These are phyloP conservation scores for Nyctibius grandis DNA, from an alignment of 2,797 vertebrate genomes.

Conservation along the genomic window DNA sequence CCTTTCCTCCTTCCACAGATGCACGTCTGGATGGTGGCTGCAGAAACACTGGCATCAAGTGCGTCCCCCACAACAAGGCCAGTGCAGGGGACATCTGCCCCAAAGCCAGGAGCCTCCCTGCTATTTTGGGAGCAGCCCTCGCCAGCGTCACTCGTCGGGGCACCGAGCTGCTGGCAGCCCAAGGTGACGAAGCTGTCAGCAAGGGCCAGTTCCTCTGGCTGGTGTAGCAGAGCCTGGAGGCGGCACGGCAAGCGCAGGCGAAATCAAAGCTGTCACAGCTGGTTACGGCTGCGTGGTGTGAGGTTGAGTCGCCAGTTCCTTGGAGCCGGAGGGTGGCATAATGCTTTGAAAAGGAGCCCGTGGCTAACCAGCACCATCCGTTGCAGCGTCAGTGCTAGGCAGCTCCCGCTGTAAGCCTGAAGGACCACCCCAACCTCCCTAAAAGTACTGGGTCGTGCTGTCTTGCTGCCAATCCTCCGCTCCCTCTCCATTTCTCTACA, in stretches of 20 bases:
- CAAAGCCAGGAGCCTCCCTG: background rate
- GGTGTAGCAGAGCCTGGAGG: background rate
- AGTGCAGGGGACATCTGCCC: background rate
- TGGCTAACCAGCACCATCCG: background rate
- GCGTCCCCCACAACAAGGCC: background rate
- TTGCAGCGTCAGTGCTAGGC: background rate
- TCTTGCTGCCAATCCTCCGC: background rate
- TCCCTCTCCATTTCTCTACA: background rate
- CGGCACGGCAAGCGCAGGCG: fast-evolving
- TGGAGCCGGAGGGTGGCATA: background rate
- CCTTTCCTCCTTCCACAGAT: background rate
- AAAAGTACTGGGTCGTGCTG: background rate
- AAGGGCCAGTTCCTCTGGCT: background rate
- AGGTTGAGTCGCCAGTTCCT: background rate
- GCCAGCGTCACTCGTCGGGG: fast-evolving
- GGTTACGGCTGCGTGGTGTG: fast-evolving
- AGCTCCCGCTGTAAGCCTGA: background rate
- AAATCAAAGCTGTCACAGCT: conserved; percentile 5
- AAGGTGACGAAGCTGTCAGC: background rate
- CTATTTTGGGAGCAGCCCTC: background rate
- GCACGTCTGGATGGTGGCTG: background rate
- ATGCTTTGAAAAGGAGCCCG: background rate
- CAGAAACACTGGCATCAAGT: background rate
- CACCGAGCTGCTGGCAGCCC: background rate
- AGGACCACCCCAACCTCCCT: background rate